Percentiles rank a stretch among this genome's conserved stretches.
These are phyloP conservation scores for Homalodisca vitripennis DNA, from an alignment of 1,140 invertebrate species.

Conservation along the genomic window DNA sequence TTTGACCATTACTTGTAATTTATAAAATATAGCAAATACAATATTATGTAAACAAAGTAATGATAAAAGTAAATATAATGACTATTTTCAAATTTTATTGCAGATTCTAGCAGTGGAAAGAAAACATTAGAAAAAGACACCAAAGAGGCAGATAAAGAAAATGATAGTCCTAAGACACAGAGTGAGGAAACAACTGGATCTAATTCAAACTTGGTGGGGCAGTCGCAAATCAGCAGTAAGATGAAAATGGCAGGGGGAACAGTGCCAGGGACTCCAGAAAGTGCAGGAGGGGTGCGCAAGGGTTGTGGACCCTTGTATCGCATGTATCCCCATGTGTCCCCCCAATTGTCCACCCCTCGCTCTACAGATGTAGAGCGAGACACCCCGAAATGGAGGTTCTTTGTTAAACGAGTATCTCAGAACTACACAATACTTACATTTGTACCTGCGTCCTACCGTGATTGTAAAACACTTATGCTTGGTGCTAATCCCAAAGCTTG, in stretches of 20 bases:
- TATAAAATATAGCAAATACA: too few species aligned
- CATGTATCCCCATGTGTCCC: constrained; percentile 13
- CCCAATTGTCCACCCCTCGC: background rate
- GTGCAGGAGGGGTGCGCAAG: background rate
- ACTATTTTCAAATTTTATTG: too few species aligned
- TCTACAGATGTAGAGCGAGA: constrained; percentile 11
- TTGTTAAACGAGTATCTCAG: constrained; percentile 60
- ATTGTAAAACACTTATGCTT: constrained; percentile 53
- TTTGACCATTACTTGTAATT: too few species aligned
- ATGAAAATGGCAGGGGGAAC: background rate
- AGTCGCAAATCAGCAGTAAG: too few species aligned
- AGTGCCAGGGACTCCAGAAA: too few species aligned
- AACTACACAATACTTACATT: constrained; percentile 68
- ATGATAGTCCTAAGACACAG: background rate
- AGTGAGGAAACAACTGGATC: background rate
- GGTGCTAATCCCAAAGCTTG: constrained; percentile 38
- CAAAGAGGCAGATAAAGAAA: constrained; percentile 16
- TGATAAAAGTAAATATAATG: too few species aligned
- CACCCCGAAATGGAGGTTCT: constrained; percentile 65
- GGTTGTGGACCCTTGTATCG: constrained; percentile 21
- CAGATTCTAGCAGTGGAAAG: constrained; percentile 6
- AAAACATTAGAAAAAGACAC: background rate
- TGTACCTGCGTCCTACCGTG: constrained; percentile 61
- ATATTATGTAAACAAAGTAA: too few species aligned
- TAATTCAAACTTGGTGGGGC: background rate